Evolutionary conservation across 2,888 invertebrate species (phyloP), one percentile per base, ranked within the genome.

Genomic region (Volucella inanis): DNA sequence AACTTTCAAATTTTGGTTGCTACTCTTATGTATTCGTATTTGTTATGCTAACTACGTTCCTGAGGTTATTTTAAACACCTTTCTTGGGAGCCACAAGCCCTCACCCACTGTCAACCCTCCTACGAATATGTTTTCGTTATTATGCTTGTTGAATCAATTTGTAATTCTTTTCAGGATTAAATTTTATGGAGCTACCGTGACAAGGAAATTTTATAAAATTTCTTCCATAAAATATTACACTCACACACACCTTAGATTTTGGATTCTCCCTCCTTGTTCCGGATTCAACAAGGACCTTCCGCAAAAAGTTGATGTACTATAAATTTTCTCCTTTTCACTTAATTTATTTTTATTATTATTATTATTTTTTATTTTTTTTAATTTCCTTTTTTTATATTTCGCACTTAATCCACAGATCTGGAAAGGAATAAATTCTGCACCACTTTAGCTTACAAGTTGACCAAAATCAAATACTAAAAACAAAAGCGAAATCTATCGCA

Each of bases 71-170:
- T 70, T 39, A 65, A 75, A 57, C 65, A 50, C 62, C 47, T 71
- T 76, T 49, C 52, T 49, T 18, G 12, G 41, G n/a, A 38, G 11
- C 49, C 49, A 39, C 11, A 31, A 31, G 6, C 9, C 76, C 39
- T 45, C 43, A 11, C 0, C 6, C 31, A 31, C 31, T 31, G 31
- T 31, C 31, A 31, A 31, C 31, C 31, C 31, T 6, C 31, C 31
- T 6, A 6, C 31, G 6, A 31, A 6, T 31, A n/a, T 52, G 22
- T 11, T 55, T 31, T 39, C 43, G 11, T 65, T 54, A 15, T 22
- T 31, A 79, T 79, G 74, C 83, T 84, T 79, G 83, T 45, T 65
- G 75, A 79, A 75, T 70, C 65, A 83, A 84, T 84, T 79, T 84
- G 70, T 75, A 68, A 68, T 74, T 64, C 50, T 22, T 68, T 72